These are phyloP conservation scores for Conus ventricosus DNA, from an alignment of 1,140 invertebrate genomes.

Conservation along the genomic window DNA sequence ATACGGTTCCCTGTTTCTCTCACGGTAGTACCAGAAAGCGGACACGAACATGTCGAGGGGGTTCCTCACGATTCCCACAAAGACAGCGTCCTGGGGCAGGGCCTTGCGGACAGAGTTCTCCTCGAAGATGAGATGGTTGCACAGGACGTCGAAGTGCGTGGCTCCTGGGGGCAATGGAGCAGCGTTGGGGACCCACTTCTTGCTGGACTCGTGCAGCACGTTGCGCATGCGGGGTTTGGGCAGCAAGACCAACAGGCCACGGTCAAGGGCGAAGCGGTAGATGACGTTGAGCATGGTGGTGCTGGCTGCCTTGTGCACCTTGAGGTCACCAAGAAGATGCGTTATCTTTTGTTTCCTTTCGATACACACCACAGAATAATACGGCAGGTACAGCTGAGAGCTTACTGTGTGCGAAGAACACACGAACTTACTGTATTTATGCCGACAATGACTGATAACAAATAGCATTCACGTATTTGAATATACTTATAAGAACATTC, in stretches of 20 bases:
- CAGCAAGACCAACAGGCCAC: conserved; percentile 55
- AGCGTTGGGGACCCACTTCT: conserved; percentile 31
- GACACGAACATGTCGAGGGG: conserved; percentile 62
- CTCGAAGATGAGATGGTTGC: conserved; percentile 61
- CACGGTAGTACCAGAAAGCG: conserved; percentile 47
- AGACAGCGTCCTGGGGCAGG: conserved; percentile 51
- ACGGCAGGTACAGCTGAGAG: no score
- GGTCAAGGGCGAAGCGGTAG: conserved; percentile 52
- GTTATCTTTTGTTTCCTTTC: conserved; percentile 45
- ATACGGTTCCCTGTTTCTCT: conserved; percentile 37
- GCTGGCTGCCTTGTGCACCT: conserved; percentile 64
- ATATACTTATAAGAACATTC: no score
- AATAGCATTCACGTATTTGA: no score
- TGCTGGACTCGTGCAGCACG: conserved; percentile 43
- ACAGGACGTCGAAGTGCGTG: conserved; percentile 57
- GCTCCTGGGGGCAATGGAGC: conserved; percentile 18
- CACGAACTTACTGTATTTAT: no score
- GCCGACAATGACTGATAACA: no score
- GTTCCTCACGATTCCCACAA: conserved; percentile 59
- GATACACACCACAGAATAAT: no score
- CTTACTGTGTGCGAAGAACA: no score
- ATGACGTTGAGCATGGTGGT: conserved; percentile 61
- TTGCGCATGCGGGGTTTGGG: conserved; percentile 44
- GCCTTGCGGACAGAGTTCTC: conserved; percentile 37
- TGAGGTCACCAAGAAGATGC: conserved; percentile 60